A percentile compares a stretch with the other conserved stretches of the same genome.
These are phyloP conservation scores for Lineus longissimus DNA, from an alignment of 1,140 invertebrate genomes.

Conservation along the genomic window DNA sequence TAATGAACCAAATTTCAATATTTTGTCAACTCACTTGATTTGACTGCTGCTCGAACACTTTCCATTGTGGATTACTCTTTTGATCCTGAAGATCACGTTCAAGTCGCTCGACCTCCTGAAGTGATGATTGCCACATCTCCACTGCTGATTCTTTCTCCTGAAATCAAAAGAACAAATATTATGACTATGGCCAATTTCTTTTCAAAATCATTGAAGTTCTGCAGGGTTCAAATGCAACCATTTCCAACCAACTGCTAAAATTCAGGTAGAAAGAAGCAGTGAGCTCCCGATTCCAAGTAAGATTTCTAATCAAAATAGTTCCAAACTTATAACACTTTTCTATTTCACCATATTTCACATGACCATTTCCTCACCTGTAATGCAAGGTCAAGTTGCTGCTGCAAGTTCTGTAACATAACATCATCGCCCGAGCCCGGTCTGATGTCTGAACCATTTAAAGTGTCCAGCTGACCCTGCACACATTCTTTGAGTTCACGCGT, in stretches of 20 bases:
- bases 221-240: not conserved
- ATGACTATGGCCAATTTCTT: not conserved
- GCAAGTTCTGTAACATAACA: not conserved
- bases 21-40: too few species aligned
- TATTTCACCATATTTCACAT: too few species aligned
- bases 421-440: not conserved
- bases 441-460: not conserved
- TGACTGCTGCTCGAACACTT: slow-evolving; percentile 5
- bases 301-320: not conserved
- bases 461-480: slow-evolving; percentile 22
- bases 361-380: not conserved
- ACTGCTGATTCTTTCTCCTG: slow-evolving; percentile 41
- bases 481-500: slow-evolving; percentile 20
- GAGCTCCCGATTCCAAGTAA: not conserved
- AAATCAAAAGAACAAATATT: slow-evolving; percentile 6
- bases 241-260: not conserved
- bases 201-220: too few species aligned
- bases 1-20: too few species aligned
- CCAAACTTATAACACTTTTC: too few species aligned
- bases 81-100: not conserved
- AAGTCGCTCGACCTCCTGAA: slow-evolving; percentile 3
- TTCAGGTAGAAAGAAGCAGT: too few species aligned
- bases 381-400: not conserved
- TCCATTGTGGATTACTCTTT: not conserved
- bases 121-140: slow-evolving; percentile 29